Conservation (phyloP, 2,888 invertebrate genomes). For the Cartodere bifasciata region DNA sequence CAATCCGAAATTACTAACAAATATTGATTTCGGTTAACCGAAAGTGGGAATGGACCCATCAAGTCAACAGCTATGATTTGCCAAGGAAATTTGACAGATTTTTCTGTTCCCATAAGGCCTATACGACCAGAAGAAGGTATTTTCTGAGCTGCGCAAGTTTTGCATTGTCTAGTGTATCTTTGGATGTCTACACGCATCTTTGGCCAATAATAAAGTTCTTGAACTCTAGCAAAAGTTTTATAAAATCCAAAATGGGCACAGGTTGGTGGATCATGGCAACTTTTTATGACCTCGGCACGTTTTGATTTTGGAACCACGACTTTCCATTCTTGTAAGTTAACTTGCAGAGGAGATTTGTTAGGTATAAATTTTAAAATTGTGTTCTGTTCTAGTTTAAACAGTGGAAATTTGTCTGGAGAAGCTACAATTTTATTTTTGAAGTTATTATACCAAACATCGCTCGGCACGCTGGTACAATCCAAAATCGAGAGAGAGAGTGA, state of each 20-base stretch:
- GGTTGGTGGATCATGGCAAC: conserved; percentile 14
- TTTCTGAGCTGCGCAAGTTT: conserved; percentile 17
- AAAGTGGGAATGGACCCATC: conserved; percentile 16
- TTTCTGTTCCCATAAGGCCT: conserved; percentile 15
- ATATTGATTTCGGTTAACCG: conserved; percentile 9
- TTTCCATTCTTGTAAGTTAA: conserved; percentile 16
- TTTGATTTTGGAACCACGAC: conserved; percentile 15
- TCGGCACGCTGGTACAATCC: not conserved
- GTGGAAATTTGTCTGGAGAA: conserved; percentile 10
- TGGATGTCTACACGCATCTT: conserved; percentile 14
- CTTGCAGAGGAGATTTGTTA: conserved; percentile 4
- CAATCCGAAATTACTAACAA: conserved; percentile 10
- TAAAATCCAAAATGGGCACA: conserved; percentile 16
- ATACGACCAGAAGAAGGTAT: conserved; percentile 9
- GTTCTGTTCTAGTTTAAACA: conserved; percentile 12
- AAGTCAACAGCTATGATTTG: conserved; percentile 16
- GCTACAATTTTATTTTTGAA: conserved; percentile 7
- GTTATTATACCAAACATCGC: conserved; percentile 13
- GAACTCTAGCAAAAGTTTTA: conserved; percentile 14
- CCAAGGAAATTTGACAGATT: conserved; percentile 10
- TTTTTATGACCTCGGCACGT: conserved; percentile 10
- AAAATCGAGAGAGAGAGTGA: no score
- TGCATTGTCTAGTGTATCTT: conserved; percentile 13
- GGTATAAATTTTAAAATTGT: conserved; percentile 12
- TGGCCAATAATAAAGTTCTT: conserved; percentile 16